These are phyloP conservation scores for Melitaea cinxia DNA, from an alignment of 1,140 invertebrate species.

Conservation along the genomic window DNA sequence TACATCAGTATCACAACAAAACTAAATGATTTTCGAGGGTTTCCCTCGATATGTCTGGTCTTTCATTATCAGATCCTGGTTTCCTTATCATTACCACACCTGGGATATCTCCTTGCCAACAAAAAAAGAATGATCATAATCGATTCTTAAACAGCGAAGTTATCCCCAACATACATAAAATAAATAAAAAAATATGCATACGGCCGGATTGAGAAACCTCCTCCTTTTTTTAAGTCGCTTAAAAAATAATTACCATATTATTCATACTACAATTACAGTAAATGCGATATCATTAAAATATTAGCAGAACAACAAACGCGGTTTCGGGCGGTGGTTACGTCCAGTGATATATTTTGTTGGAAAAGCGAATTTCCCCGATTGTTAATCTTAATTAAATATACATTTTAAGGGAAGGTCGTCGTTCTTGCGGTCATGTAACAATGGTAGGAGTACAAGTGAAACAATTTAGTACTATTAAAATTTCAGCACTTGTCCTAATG, in stretches of 20 bases:
- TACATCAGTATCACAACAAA: no score
- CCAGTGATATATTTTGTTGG: constrained; percentile 32
- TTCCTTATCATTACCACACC: no score
- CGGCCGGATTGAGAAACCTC: no score
- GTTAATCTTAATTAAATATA: constrained; percentile 62
- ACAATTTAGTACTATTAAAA: constrained; percentile 22
- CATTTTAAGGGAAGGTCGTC: constrained; percentile 16
- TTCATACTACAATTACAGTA: background rate
- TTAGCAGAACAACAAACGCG: constrained; percentile 9
- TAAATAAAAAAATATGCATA: no score
- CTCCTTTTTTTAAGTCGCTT: background rate
- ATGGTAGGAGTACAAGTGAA: constrained; percentile 9
- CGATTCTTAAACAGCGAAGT: no score
- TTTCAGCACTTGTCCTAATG: constrained; percentile 21
- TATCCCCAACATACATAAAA: no score
- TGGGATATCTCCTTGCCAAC: no score
- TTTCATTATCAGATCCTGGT: no score
- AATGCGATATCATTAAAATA: constrained; percentile 13
- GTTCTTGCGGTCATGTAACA: constrained; percentile 9
- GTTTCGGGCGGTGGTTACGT: constrained; percentile 8
- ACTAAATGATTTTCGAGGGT: no score
- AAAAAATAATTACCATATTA: background rate
- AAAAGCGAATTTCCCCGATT: constrained; percentile 40
- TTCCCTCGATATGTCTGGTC: no score
- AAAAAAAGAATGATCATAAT: no score